These are phyloP conservation scores for Ciona savignyi DNA, from an alignment of 23 tunicate species.

Conservation along the genomic window DNA sequence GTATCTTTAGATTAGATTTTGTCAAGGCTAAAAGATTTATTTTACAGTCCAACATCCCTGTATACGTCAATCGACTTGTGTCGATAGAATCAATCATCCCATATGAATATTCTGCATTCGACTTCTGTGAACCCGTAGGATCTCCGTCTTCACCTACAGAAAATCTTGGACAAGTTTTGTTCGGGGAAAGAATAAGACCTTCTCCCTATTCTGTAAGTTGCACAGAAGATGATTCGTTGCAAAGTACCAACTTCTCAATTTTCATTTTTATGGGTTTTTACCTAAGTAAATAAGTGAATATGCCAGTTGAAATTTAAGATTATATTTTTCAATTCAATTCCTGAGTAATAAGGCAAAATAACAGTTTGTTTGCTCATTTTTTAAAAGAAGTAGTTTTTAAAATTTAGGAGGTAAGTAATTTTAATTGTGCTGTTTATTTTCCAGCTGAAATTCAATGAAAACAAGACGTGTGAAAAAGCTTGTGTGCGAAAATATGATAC, in stretches of 20 bases:
- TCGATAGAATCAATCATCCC: constrained; percentile 94
- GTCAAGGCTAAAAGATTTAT: too few relatives aligned
- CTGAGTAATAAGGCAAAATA: too few relatives aligned
- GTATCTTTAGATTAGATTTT: too few relatives aligned
- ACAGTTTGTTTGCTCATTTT: background rate
- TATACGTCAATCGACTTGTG: constrained; percentile 90
- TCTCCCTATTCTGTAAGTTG: constrained; percentile 59
- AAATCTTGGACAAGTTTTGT: constrained; percentile 95
- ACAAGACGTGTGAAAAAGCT: constrained; percentile 46
- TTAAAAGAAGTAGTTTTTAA: background rate
- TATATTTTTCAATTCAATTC: too few relatives aligned
- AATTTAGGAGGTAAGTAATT: background rate
- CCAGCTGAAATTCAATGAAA: constrained; percentile 53
- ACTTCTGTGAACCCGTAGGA: constrained; percentile 48
- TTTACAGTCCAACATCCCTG: constrained; percentile 57
- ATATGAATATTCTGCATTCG: constrained; percentile 82
- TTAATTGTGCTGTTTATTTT: background rate
- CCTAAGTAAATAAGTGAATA: too few relatives aligned
- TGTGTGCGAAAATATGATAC: constrained; percentile 50
- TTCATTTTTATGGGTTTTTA: too few relatives aligned
- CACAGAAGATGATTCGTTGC: too few relatives aligned
- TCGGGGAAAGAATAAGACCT: constrained; percentile 90
- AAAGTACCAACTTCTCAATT: too few relatives aligned
- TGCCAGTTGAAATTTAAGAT: too few relatives aligned
- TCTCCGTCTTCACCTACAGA: constrained; percentile 48